Conservation (phyloP, 2,888 invertebrate species). For the Athrips mouffetella region DNA sequence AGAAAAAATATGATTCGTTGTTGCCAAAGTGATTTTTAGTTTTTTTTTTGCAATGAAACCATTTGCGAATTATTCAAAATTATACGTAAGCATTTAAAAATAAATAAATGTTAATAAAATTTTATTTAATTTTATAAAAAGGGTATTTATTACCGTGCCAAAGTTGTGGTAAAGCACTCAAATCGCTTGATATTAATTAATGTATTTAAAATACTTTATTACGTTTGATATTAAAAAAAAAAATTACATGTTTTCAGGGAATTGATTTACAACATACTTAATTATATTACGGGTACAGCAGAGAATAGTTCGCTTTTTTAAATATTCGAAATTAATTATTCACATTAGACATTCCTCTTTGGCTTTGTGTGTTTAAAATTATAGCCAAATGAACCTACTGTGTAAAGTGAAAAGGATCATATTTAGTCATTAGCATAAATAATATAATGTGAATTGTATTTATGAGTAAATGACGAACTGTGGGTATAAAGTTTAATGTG, state of each 20-base stretch:
- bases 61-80: no score
- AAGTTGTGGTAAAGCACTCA: constrained; percentile 43
- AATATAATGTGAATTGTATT: constrained; percentile 26
- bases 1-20: constrained; percentile 19
- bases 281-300: constrained; percentile 23
- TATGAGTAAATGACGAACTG: constrained; percentile 40
- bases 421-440: no score
- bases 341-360: constrained; percentile 41
- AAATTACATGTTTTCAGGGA: no score
- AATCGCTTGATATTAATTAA: not conserved
- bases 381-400: constrained; percentile 27
- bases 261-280: constrained; percentile 12
- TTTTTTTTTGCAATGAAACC: no score
- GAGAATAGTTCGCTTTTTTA: no score
- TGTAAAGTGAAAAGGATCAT: not conserved
- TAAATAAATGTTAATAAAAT: constrained; percentile 19
- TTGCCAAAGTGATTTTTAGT: constrained; percentile 37
- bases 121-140: constrained; percentile 24
- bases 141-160: constrained; percentile 53
- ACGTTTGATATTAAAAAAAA: not conserved
- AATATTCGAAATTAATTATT: not conserved
- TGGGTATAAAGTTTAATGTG: no score
- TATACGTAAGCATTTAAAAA: no score
- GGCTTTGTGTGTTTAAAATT: constrained; percentile 41
- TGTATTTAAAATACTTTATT: not conserved